These are phyloP conservation scores for Strigamia crassipes DNA, from an alignment of 2,888 invertebrate genomes.

Conservation along the genomic window DNA sequence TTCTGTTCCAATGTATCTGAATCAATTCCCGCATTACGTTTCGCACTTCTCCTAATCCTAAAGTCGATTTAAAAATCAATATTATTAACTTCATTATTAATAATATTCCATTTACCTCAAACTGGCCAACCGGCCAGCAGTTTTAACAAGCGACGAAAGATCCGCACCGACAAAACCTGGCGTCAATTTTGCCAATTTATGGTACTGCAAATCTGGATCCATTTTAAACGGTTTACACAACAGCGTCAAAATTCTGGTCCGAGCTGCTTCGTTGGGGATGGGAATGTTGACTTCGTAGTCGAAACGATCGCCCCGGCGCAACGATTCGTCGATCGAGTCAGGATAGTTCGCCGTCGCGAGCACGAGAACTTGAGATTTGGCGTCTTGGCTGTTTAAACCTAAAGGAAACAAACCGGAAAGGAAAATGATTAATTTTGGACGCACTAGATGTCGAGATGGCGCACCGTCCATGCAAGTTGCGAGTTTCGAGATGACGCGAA, in stretches of 20 bases:
- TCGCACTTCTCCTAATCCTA: no score
- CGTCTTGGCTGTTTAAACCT: slow-evolving; percentile 62
- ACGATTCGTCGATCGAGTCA: slow-evolving; percentile 87
- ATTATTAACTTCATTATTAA: no score
- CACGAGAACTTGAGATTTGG: slow-evolving; percentile 72
- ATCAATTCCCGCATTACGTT: no score
- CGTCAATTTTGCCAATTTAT: slow-evolving; percentile 77
- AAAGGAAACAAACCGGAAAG: no score
- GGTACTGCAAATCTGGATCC: slow-evolving; percentile 71
- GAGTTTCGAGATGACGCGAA: slow-evolving; percentile 90
- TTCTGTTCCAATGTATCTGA: no score
- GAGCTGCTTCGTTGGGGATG: slow-evolving; percentile 83
- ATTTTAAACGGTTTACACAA: slow-evolving; percentile 74
- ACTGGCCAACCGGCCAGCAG: no score
- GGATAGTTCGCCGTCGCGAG: slow-evolving; percentile 96
- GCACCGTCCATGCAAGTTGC: slow-evolving; percentile 87
- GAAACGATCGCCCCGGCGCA: slow-evolving; percentile 89
- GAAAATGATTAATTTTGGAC: slow-evolving; percentile 56
- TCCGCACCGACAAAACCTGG: slow-evolving; percentile 96
- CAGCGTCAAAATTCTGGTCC: slow-evolving; percentile 75
- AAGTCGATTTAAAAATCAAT: no score
- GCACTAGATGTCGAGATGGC: no score
- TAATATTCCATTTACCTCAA: no score
- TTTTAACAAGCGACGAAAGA: no score
- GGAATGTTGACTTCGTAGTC: slow-evolving; percentile 92